phyloP scores from a whole-genome alignment of 64 coral and sea anemone species.

The Actinia equina region DNA sequence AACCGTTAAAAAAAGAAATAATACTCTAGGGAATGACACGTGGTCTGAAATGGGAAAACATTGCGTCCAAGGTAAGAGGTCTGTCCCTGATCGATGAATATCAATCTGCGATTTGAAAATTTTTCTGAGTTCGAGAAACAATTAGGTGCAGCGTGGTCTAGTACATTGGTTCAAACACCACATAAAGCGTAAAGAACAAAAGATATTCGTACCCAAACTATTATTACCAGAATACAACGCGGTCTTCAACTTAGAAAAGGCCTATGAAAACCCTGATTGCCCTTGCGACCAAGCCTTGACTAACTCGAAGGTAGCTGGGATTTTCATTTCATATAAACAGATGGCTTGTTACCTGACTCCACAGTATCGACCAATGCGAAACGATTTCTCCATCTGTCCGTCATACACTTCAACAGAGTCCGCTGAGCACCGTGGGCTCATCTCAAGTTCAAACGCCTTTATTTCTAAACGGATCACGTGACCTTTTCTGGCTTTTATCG shows the following conservation, averaged over 20 bases:
- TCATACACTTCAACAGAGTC: slow-evolving; percentile 47
- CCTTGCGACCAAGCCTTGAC: background rate
- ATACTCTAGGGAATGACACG: too few species aligned
- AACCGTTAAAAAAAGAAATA: too few species aligned
- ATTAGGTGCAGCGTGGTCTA: background rate
- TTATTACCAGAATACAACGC: too few species aligned
- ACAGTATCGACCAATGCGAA: slow-evolving; percentile 26
- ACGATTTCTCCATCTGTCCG: background rate
- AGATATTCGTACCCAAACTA: too few species aligned
- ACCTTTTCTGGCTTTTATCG: slow-evolving; percentile 9
- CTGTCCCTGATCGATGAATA: background rate
- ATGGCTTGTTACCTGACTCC: background rate
- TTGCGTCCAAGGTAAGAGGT: too few species aligned
- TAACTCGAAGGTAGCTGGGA: background rate
- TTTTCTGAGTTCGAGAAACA: background rate
- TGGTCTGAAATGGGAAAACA: too few species aligned
- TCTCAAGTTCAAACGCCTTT: slow-evolving; percentile 36
- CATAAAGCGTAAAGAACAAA: too few species aligned
- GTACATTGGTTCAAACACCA: too few species aligned
- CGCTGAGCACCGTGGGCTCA: slow-evolving; percentile 24
- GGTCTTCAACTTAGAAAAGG: too few species aligned
- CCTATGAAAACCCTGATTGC: background rate
- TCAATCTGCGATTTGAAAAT: background rate
- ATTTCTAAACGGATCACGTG: slow-evolving; percentile 52
- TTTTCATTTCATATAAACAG: too few species aligned